Evolutionary conservation across 2,797 vertebrate species (phyloP).

Genomic region (Thripadectes ignobilis): DNA sequence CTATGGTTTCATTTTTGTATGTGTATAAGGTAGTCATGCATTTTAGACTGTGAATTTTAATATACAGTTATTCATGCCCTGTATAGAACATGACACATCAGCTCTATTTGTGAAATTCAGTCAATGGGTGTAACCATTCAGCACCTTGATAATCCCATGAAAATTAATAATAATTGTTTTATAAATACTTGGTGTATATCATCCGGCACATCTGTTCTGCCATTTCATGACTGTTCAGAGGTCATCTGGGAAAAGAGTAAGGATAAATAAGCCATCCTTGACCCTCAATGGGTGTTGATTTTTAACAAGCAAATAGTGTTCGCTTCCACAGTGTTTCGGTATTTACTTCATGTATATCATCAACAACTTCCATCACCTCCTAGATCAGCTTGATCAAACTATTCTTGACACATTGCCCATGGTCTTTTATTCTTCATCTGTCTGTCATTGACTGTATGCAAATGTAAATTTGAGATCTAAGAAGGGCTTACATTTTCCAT

Average conservation of each 20-base stretch:
- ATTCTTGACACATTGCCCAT: neutral
- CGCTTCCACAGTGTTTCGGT: neutral
- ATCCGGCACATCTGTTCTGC: neutral
- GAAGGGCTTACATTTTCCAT: neutral
- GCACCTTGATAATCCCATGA: neutral
- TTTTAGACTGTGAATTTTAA: neutral
- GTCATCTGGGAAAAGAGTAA: neutral
- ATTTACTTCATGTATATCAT: neutral
- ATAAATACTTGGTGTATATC: neutral
- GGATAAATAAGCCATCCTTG: neutral
- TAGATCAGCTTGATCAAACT: neutral
- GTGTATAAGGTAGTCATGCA: neutral
- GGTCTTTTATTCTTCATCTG: neutral
- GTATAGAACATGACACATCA: neutral
- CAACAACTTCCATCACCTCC: neutral
- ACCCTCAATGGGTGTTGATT: neutral
- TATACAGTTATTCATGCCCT: neutral
- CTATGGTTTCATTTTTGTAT: neutral
- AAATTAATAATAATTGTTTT: neutral
- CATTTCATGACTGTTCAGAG: neutral
- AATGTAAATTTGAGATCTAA: neutral
- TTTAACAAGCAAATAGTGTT: neutral
- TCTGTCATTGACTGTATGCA: accelerated
- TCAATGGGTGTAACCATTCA: neutral
- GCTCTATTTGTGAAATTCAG: neutral